Base-by-base conservation (phyloP, 2,797 vertebrate genomes). In the Denticeps clupeoides region DNA sequence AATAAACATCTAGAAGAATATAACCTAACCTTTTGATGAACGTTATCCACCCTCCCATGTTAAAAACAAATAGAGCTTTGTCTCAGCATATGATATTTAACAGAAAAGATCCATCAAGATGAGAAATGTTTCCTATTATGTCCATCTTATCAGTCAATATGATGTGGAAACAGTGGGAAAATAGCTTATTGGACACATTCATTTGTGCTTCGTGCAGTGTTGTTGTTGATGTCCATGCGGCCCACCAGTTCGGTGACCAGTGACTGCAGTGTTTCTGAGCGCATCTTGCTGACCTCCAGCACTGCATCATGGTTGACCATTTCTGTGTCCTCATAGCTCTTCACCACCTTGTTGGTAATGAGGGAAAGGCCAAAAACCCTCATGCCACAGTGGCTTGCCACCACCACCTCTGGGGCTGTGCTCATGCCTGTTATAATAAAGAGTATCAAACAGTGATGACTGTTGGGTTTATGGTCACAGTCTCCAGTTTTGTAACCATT, bases 271-370 rank as follows among this genome's bases (percentile, higher is more conserved):
- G 70, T 73, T 5, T 79, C 70, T 2, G 85, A 79, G 13, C 81
- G 74, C 58, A 77, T 68, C 12, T 69, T 73, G 18, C 80, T 64
- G 2, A 86, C 71, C 27, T 79, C 81, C 57, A 87, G 65, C 4
- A 87, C 81, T 0, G 65, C 73, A 5, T 83, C 72, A 0, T 86
- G 85, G 60, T 83, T 79, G 53, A 82, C 81, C 1, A 53, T 64
- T 3, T 82, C 78, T 1, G 53, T 23, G 63, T 80, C 80, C 3
- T 84, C 80, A 2, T 83, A 85, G 46, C 71, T 74, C 65, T 74
- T 83, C 53, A 77, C 73, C 53, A 85, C 82, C 73, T 81, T 82
- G 62, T 87, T 87, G 48, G 85, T 87, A 68, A 87, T 85, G 54
- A 87, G 75, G 22, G 85, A 86, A 5, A 87, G 74, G 2, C 85